phyloP scores from a whole-genome alignment of 2,113 vertebrate genomes.

The Pomatostomus ruficeps region DNA sequence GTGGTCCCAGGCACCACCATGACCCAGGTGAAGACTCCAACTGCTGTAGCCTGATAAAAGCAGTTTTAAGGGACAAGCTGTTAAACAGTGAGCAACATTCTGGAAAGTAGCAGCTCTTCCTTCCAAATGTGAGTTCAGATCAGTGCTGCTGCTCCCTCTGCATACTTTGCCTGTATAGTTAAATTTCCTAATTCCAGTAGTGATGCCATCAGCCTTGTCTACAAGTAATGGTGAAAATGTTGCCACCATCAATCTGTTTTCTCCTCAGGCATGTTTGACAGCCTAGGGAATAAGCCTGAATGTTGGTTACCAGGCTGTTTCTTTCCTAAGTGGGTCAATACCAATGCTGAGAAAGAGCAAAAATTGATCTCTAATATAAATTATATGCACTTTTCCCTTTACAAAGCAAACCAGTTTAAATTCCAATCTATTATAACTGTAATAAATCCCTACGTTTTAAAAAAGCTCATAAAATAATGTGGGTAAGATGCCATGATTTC shows the following conservation, averaged over 20 bases:
- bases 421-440: neutral
- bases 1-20: neutral
- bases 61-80: neutral
- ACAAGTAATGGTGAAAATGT: neutral
- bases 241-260: neutral
- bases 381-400: neutral
- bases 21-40: neutral
- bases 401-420: neutral
- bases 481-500: neutral
- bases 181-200: neutral
- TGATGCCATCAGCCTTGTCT: neutral
- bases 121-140: neutral
- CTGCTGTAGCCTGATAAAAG: neutral
- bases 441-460: neutral
- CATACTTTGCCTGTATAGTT: neutral
- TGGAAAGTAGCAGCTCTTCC: neutral
- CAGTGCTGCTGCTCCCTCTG: neutral
- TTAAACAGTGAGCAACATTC: neutral
- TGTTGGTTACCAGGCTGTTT: neutral
- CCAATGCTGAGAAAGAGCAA: neutral
- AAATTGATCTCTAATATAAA: neutral
- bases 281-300: neutral
- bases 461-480: neutral
- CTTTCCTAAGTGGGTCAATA: neutral
- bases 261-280: neutral